Evolutionary conservation across 1,140 invertebrate species (phyloP).

Genomic region (Maconellicoccus hirsutus): DNA sequence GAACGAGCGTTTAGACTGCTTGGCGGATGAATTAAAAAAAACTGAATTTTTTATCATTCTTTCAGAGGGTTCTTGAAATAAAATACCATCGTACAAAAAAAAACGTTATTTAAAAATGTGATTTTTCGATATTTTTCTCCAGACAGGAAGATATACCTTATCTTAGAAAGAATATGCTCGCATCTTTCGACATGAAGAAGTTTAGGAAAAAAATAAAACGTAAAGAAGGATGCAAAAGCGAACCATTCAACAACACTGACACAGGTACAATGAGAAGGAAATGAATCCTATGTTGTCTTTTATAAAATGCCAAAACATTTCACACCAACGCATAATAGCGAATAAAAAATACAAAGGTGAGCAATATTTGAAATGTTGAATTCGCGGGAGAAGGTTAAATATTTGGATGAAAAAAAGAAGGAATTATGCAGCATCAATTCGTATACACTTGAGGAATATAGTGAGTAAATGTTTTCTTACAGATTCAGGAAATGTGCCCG

Average conservation of each 20-base stretch:
- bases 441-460: no score
- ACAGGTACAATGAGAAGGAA: not conserved
- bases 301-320: conserved; percentile 5
- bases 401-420: no score
- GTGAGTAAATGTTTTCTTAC: no score
- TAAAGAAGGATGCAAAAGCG: not conserved
- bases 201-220: not conserved
- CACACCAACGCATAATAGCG: not conserved
- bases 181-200: not conserved
- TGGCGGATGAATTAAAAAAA: no score
- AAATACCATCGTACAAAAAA: no score
- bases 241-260: not conserved
- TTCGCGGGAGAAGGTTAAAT: no score
- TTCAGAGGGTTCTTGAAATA: no score
- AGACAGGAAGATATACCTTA: not conserved
- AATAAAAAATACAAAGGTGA: no score
- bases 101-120: not conserved
- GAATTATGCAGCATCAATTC: no score
- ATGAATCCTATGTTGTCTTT: conserved; percentile 4
- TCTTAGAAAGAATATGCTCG: not conserved
- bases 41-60: no score
- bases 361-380: no score
- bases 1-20: no score
- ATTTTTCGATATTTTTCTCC: not conserved
- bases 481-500: not conserved